Evolutionary conservation across 1,140 invertebrate species (phyloP).

Genomic region (Magallana gigas): DNA sequence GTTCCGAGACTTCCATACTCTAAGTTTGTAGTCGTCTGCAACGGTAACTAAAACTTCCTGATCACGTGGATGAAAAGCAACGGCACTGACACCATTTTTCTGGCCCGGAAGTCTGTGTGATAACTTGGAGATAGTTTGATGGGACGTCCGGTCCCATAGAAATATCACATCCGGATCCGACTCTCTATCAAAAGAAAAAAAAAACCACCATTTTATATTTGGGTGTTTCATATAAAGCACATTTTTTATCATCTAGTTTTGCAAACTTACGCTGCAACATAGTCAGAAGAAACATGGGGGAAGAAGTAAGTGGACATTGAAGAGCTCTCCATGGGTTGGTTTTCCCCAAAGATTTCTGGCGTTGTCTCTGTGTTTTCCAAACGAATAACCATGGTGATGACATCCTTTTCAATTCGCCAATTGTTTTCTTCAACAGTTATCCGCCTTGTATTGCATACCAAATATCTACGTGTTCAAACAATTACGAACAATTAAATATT

Average conservation of each 20-base stretch:
- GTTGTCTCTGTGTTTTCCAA: neutral
- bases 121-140: neutral
- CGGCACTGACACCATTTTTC: conserved; percentile 37
- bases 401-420: neutral
- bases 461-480: neutral
- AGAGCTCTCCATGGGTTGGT: neutral
- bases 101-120: neutral
- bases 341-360: neutral
- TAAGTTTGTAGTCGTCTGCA: conserved; percentile 34
- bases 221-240: too few relatives aligned
- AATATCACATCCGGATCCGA: neutral
- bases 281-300: neutral
- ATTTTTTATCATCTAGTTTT: too few relatives aligned
- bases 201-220: too few relatives aligned
- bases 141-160: neutral
- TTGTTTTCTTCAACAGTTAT: neutral
- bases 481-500: too few relatives aligned
- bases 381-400: neutral
- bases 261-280: neutral
- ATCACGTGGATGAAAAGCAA: conserved; percentile 43
- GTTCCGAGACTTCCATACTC: conserved; percentile 21
- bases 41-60: conserved; percentile 37
- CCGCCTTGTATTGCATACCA: neutral
- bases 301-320: neutral
- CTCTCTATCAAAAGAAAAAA: neutral